Evolutionary conservation across 2,888 invertebrate genomes (phyloP).

Genomic region (Lissonota sp.): DNA sequence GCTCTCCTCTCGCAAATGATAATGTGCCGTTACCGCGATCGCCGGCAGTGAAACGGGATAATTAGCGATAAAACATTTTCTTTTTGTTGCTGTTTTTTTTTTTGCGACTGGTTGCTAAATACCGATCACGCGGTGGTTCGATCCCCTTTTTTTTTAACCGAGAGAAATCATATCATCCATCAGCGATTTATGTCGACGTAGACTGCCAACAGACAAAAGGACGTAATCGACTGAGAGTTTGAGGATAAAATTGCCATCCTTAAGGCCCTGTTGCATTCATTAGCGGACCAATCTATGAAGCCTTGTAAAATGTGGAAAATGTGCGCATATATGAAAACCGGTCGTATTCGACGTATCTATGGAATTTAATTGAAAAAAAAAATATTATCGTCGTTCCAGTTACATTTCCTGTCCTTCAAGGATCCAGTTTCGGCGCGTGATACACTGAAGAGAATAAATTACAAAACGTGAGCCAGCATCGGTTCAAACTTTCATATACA

Average conservation of each 20-base stretch:
- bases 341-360: slow-evolving; percentile 48
- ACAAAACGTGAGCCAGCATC: slow-evolving; percentile 22
- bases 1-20: slow-evolving; percentile 64
- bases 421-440: background rate
- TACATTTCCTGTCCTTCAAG: slow-evolving; percentile 43
- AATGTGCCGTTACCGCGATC: slow-evolving; percentile 66
- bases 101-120: slow-evolving; percentile 26
- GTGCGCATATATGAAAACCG: slow-evolving; percentile 49
- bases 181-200: slow-evolving; percentile 9
- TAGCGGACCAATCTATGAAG: background rate
- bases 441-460: background rate
- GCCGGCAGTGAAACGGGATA: slow-evolving; percentile 61
- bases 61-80: slow-evolving; percentile 56
- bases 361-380: slow-evolving; percentile 1
- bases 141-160: background rate
- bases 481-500: too few species aligned
- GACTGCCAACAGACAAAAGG: too few species aligned
- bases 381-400: slow-evolving; percentile 31
- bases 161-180: slow-evolving; percentile 39
- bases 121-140: slow-evolving; percentile 26
- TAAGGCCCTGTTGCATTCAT: too few species aligned
- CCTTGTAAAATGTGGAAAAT: slow-evolving; percentile 31
- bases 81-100: slow-evolving; percentile 21
- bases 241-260: too few species aligned
- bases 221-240: too few species aligned